phyloP scores from a whole-genome alignment of 2,888 invertebrate species.

The Stenodera caucasica region DNA sequence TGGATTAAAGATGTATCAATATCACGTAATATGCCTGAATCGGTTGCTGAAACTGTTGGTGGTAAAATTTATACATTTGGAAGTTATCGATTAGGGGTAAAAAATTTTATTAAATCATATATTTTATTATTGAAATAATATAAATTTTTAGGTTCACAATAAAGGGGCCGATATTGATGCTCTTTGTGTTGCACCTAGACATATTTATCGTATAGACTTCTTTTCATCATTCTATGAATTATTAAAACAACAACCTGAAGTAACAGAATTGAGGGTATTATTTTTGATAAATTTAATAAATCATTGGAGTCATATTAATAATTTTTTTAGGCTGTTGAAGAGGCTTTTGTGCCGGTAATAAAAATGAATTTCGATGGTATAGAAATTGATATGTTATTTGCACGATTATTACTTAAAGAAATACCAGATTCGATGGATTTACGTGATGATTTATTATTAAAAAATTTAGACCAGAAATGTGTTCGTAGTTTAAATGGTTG shows the following conservation, averaged over 20 bases:
- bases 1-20: slow-evolving; percentile 93
- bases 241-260: slow-evolving; percentile 83
- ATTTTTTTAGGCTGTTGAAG: slow-evolving; percentile 77
- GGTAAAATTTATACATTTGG: slow-evolving; percentile 99
- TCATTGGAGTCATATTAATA: not conserved
- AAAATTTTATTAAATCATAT: slow-evolving; percentile 35
- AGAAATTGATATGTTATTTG: slow-evolving; percentile 98
- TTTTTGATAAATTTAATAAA: not conserved
- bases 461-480: slow-evolving; percentile 94
- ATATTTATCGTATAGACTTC: slow-evolving; percentile 92
- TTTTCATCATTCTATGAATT: slow-evolving; percentile 94
- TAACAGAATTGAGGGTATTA: slow-evolving; percentile 75
- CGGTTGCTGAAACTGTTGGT: slow-evolving; percentile 87
- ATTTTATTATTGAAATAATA: slow-evolving; percentile 6
- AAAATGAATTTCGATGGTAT: slow-evolving; percentile 99
- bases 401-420: slow-evolving; percentile 90
- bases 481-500: slow-evolving; percentile 97
- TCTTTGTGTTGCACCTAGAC: slow-evolving; percentile 94
- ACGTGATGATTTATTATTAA: slow-evolving; percentile 85
- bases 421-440: slow-evolving; percentile 90
- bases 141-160: slow-evolving; percentile 72
- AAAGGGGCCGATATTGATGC: slow-evolving; percentile 99
- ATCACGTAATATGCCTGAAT: slow-evolving; percentile 89
- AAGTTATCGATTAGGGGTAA: slow-evolving; percentile 88
- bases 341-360: slow-evolving; percentile 98